Evolutionary conservation across 2,797 vertebrate genomes (phyloP), one percentile per base, ranked within the genome.

Genomic region (Zenarchopterus dispar): DNA sequence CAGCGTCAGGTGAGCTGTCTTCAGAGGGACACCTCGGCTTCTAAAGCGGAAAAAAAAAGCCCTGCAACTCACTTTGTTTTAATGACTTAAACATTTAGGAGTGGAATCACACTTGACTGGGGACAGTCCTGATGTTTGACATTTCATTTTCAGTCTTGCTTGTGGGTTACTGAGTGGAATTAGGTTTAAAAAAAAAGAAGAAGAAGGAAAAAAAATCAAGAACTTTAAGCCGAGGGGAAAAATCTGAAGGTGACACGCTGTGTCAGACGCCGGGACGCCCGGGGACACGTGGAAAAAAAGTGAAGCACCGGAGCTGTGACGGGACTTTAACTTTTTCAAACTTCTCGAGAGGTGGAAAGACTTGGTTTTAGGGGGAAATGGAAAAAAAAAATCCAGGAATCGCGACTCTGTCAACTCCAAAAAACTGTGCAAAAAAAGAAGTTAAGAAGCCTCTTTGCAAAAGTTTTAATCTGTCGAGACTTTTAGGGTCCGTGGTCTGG

Each of bases 401-500:
- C 57, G 58, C 73, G 72, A 67, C 44, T 73, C 36, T 72, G 44
- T 69, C 49, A 56, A 69, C 49, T 75, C 43, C 48, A 41, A 50
- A 71, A 70, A 61, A 52, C 21, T 43, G 15, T 33, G n/a, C 21
- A 39, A 78, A 54, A 21, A 33, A 21, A 21, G 33, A 47, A 42
- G 16, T 44, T 23, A 43, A 48, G 67, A 72, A 23, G 28, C 6
- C 10, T 70, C 54, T 68, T 50, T 60, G 21, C 2, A 73, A 43
- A 80, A 68, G 48, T 73, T 48, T 73, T 43, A 80, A 67, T 81
- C 62, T 79, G 54, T 70, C 31, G 15, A 42, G 70, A 62, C 26
- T 41, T 55, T 70, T 70, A 76, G 84, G 91, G 86, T 92, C 91
- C 90, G 87, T 77, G 84, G 80, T 69, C 75, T 69, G 56, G 82